phyloP scores from a whole-genome alignment of 1,140 invertebrate genomes.

The Branchinecta lynchi region DNA sequence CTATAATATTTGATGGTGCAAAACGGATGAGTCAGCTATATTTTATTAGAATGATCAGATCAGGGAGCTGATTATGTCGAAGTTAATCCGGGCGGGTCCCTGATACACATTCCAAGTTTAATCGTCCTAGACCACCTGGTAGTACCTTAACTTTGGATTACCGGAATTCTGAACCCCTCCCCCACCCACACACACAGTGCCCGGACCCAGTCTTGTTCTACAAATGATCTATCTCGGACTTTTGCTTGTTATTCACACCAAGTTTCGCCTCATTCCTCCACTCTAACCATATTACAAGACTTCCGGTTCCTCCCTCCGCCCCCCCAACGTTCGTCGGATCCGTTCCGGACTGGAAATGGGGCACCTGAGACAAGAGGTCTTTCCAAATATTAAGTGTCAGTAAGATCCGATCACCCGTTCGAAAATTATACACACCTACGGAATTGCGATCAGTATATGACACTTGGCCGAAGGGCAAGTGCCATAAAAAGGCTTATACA shows the following conservation, averaged over 20 bases:
- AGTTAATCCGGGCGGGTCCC: not conserved
- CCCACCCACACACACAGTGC: not conserved
- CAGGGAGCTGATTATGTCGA: slow-evolving; percentile 29
- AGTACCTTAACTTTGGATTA: too few relatives aligned
- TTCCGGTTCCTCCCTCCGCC: not conserved
- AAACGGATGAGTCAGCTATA: too few relatives aligned
- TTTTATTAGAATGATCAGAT: slow-evolving; percentile 86
- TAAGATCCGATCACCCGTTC: slow-evolving; percentile 9
- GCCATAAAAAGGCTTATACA: too few relatives aligned
- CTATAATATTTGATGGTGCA: too few relatives aligned
- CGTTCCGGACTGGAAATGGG: not conserved
- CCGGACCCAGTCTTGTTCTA: not conserved
- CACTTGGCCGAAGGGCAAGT: too few relatives aligned
- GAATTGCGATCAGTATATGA: too few relatives aligned
- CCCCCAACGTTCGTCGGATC: not conserved
- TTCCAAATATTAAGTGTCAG: not conserved
- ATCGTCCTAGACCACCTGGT: not conserved
- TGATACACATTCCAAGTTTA: not conserved
- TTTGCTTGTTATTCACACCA: not conserved
- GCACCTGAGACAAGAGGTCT: not conserved
- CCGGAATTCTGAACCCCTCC: not conserved
- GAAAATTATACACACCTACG: not conserved
- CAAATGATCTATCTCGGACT: not conserved
- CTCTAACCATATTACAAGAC: not conserved
- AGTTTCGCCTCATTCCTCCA: slow-evolving; percentile 4